A percentile compares a stretch with the other conserved stretches of the same genome.
phyloP scores from a whole-genome alignment of 30 jellyfish, hydroid and myxozoan species.

The Rhopilema esculentum region DNA sequence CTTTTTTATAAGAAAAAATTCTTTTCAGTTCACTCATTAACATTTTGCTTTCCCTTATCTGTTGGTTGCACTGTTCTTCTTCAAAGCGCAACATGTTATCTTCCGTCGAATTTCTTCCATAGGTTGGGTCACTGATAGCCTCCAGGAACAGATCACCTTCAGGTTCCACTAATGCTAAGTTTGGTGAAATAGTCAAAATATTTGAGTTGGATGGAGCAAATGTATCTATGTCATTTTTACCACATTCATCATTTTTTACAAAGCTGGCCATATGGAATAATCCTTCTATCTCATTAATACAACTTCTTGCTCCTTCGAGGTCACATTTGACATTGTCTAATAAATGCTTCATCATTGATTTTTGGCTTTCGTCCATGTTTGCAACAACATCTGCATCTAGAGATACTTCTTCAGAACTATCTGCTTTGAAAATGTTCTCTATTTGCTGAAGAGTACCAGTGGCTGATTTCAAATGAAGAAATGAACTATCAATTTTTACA shows the following conservation, averaged over 20 bases:
- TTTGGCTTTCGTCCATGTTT: not conserved
- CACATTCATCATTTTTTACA: not conserved
- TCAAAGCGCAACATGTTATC: not conserved
- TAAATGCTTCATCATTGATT: not conserved
- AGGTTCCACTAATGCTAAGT: not conserved
- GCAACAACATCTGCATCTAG: not conserved
- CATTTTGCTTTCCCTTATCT: conserved; percentile 42
- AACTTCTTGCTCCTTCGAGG: conserved; percentile 34
- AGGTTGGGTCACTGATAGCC: conserved; percentile 51
- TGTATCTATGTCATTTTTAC: not conserved
- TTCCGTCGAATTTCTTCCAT: not conserved
- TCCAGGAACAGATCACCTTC: conserved; percentile 62
- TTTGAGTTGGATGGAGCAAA: not conserved
- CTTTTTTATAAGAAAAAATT: conserved; percentile 42
- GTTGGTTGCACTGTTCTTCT: conserved; percentile 11
- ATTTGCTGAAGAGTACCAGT: conserved; percentile 15
- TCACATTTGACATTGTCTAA: conserved; percentile 6
- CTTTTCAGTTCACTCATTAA: conserved; percentile 44
- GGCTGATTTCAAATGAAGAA: conserved; percentile 51
- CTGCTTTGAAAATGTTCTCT: not conserved
- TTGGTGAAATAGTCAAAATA: not conserved
- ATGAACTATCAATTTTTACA: conserved; percentile 44
- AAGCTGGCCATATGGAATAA: not conserved
- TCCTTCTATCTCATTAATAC: conserved; percentile 14
- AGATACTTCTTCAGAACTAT: not conserved